These are phyloP conservation scores for Aplysia californica DNA, from an alignment of 1,140 invertebrate genomes.

Conservation along the genomic window DNA sequence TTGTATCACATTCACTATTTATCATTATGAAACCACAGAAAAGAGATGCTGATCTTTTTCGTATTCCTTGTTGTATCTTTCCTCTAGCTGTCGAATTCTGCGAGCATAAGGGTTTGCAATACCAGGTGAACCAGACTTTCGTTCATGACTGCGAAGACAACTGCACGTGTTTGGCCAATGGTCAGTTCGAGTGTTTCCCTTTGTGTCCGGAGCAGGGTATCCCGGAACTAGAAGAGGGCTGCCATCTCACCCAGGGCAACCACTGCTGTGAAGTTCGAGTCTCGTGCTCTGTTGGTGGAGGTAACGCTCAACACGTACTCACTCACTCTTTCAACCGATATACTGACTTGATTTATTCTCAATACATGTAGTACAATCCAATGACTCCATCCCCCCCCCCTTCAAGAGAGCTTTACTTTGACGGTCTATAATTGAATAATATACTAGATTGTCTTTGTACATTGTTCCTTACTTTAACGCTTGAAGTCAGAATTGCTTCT, in stretches of 20 bases:
- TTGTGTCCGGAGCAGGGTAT: conserved; percentile 18
- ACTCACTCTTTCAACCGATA: background rate
- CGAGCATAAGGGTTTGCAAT: conserved; percentile 16
- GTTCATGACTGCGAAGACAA: conserved; percentile 33
- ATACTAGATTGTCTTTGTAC: background rate
- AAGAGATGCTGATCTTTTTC: too few relatives aligned
- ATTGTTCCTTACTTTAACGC: background rate
- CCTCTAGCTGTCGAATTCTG: conserved; percentile 28
- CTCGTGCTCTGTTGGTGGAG: conserved; percentile 10
- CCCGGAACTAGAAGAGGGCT: conserved; percentile 24
- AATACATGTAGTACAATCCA: background rate
- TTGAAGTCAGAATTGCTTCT: background rate
- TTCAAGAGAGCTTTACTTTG: background rate
- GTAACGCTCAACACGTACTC: background rate
- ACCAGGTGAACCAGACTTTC: conserved; percentile 28
- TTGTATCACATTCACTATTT: too few relatives aligned
- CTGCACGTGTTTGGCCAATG: conserved; percentile 31
- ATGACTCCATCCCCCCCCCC: background rate
- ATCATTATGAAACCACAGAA: too few relatives aligned
- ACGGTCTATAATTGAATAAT: background rate
- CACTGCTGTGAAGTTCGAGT: conserved; percentile 24
- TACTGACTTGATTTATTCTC: background rate
- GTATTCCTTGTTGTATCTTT: too few relatives aligned
- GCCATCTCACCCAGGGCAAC: background rate
- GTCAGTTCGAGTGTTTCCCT: conserved; percentile 25